A percentile compares a stretch with the other conserved stretches of the same genome.
phyloP scores from a whole-genome alignment of 2,797 vertebrate genomes.

The Lithobates sylvaticus region DNA sequence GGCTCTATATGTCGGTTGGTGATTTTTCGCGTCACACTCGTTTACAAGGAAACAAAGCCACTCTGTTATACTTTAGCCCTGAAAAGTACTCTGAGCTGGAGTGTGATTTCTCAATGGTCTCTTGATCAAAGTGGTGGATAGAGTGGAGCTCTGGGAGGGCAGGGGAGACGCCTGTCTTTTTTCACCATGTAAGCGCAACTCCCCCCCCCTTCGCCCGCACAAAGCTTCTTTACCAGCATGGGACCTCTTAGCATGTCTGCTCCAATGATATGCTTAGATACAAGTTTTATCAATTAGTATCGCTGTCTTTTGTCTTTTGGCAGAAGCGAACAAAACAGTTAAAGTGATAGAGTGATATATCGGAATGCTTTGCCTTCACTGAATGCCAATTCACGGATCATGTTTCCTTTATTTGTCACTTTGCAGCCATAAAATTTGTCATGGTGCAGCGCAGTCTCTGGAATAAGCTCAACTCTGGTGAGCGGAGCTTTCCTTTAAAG shows the following conservation, averaged over 20 bases:
- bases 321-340: conserved; percentile 31
- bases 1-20: not conserved
- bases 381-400: conserved; percentile 14
- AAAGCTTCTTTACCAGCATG: conserved; percentile 56
- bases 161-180: conserved; percentile 34
- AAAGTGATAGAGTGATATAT: conserved; percentile 50
- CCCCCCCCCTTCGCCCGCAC: not conserved
- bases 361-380: not conserved
- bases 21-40: not conserved
- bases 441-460: not conserved
- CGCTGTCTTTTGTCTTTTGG: conserved; percentile 62
- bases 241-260: conserved; percentile 57
- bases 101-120: conserved; percentile 59
- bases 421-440: conserved; percentile 2
- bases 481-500: not conserved
- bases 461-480: not conserved
- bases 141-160: not conserved
- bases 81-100: conserved; percentile 50
- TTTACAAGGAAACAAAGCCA: conserved; percentile 19
- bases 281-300: conserved; percentile 49
- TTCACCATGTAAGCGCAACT: not conserved
- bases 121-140: conserved; percentile 35
- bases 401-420: not conserved
- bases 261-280: conserved; percentile 61
- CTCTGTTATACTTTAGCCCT: conserved; percentile 32